These are phyloP conservation scores for Campylomormyrus numenius DNA, from an alignment of 2,113 vertebrate genomes.

Conservation along the genomic window DNA sequence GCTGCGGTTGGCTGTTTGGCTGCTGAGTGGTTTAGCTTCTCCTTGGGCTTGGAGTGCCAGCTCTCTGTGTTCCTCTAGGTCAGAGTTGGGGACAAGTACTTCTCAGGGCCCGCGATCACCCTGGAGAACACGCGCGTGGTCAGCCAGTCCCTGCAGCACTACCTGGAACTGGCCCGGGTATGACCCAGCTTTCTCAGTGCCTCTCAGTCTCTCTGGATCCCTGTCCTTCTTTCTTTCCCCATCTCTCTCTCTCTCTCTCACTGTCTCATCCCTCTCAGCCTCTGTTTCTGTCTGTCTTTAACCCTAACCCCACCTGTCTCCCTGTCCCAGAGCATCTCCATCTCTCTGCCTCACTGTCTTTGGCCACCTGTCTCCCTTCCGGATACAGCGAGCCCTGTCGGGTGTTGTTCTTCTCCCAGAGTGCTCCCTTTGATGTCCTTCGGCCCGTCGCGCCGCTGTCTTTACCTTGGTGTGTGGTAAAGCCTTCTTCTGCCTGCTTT, in stretches of 20 bases:
- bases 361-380: neutral
- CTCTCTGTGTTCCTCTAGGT: slow-evolving; percentile 53
- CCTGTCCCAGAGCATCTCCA: neutral
- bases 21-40: neutral
- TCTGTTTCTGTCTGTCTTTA: neutral
- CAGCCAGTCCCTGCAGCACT: slow-evolving; percentile 94
- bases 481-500: neutral
- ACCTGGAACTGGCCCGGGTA: slow-evolving; percentile 76
- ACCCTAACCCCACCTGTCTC: neutral
- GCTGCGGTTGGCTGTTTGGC: neutral
- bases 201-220: neutral
- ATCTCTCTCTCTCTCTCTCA: neutral
- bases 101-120: slow-evolving; percentile 95
- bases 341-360: neutral
- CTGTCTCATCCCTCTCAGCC: neutral
- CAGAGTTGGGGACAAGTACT: slow-evolving; percentile 96
- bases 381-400: neutral
- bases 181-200: neutral
- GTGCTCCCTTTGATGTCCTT: neutral
- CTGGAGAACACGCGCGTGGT: slow-evolving; percentile 94
- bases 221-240: neutral
- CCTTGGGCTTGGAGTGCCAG: neutral
- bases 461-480: neutral
- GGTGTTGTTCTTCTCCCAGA: neutral
- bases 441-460: neutral